Base-by-base conservation (phyloP, 2,888 invertebrate species). In the Acleris emargana region DNA sequence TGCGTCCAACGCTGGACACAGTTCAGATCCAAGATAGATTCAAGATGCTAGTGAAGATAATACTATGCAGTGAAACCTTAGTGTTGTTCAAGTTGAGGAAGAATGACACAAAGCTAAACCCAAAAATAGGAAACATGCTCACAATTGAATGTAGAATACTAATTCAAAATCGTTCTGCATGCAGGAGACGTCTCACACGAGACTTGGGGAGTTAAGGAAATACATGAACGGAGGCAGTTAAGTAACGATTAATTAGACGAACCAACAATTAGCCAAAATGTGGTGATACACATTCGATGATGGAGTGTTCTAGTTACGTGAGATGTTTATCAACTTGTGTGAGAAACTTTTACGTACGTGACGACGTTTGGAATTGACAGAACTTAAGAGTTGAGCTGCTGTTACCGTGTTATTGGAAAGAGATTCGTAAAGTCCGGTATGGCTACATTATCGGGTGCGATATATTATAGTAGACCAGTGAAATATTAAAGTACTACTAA, bases 301-400 rank as follows among this genome's bases (percentile, higher is more conserved):
- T 69, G 72, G 72, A 72, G 69, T 80, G 81, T 77, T 83, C 83
- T 80, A 81, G 70, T 80, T 86, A 89, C 89, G 88, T 89, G 89
- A 76, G 66, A 28, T 20, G 84, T 58, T 69, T 82, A 67, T 74
- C 68, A 67, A 77, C 76, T 69, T 62, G 67, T 70, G 78, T 83
- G 82, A 77, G 82, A 84, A 83, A 75, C 68, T 70, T 62, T 62
- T 18, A 28, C 28, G 22, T 67, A 80, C 85, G 86, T 86, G 86
- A 82, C 67, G 67, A 61, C 71, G 67, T 69, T 80, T 67, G 69
- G 47, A 64, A 62, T 17, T 25, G 20, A 51, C 17, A 32, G 52
- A 16, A 32, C 45, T n/a, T 45, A 9, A 16, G 17, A 16, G 16
- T 45, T 45, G 45, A 17, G 17, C 6, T 17, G 45, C 45, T 17